Evolutionary conservation across 2,888 invertebrate species (phyloP).

Genomic region (Hedya salicella): DNA sequence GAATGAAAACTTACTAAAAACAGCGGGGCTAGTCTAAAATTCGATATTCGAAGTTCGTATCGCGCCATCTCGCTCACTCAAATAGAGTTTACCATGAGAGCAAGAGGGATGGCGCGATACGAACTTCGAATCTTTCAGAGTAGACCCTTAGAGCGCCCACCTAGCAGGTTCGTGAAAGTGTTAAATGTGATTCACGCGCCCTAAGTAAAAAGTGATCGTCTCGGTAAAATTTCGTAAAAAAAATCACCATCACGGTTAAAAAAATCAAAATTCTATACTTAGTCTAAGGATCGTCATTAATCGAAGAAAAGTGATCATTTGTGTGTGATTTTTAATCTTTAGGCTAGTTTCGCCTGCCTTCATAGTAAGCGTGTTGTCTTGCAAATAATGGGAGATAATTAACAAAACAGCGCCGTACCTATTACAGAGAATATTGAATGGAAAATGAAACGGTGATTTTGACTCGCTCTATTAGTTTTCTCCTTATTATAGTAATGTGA

Average conservation of each 20-base stretch:
- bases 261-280: conserved; percentile 6
- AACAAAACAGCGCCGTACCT: conserved; percentile 14
- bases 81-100: no score
- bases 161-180: no score
- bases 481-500: not conserved
- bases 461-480: not conserved
- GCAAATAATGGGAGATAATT: conserved; percentile 17
- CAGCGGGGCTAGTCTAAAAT: no score
- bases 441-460: not conserved
- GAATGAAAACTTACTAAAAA: no score
- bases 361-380: conserved; percentile 12
- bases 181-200: no score
- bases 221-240: not conserved
- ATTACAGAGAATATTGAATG: not conserved
- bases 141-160: no score
- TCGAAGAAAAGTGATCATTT: conserved; percentile 41
- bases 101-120: no score
- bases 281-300: conserved; percentile 27
- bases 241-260: not conserved
- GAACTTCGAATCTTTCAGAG: no score
- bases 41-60: no score
- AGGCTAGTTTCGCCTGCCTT: conserved; percentile 32
- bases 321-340: conserved; percentile 37
- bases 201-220: conserved; percentile 7
- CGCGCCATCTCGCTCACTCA: no score